Conservation (phyloP, 2,888 invertebrate genomes). For the Andrena bucephala region DNA sequence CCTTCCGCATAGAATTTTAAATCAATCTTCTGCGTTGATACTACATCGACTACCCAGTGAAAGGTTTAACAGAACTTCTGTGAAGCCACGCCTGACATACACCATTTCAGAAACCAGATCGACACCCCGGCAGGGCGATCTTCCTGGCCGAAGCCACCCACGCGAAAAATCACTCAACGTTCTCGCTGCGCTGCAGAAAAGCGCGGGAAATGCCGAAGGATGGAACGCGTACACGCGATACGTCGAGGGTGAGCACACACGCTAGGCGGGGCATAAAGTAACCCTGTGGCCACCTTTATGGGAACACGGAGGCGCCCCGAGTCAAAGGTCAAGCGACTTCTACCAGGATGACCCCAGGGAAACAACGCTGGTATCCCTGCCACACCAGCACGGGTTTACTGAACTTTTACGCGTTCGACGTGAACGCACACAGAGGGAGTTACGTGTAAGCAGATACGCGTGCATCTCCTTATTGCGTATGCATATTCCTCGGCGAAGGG, state of each 20-base stretch:
- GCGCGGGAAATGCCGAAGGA: background rate
- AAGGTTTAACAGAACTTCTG: too few relatives aligned
- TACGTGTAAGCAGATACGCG: constrained; percentile 1
- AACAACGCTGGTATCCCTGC: constrained; percentile 65
- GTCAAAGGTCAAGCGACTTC: constrained; percentile 76
- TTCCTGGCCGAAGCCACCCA: too few relatives aligned
- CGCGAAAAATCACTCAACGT: background rate
- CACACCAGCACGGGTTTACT: constrained; percentile 41
- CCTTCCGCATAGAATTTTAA: too few relatives aligned
- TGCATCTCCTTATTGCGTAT: constrained; percentile 47
- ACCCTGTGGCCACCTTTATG: constrained; percentile 71
- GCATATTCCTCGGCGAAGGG: constrained; percentile 38
- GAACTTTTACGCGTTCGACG: constrained; percentile 52
- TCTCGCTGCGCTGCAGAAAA: background rate
- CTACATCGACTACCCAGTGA: too few relatives aligned
- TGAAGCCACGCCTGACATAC: too few relatives aligned
- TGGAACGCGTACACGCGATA: constrained; percentile 28
- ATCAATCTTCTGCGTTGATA: too few relatives aligned
- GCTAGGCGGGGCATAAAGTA: constrained; percentile 69
- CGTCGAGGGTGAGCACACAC: constrained; percentile 26
- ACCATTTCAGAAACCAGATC: too few relatives aligned
- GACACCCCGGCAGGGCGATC: too few relatives aligned
- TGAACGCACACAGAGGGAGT: constrained; percentile 4
- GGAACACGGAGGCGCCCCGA: constrained; percentile 73
- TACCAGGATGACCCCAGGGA: constrained; percentile 71